Evolutionary conservation across 2,888 invertebrate species (phyloP), one percentile per base, ranked within the genome.

Genomic region (Tillus elongatus): DNA sequence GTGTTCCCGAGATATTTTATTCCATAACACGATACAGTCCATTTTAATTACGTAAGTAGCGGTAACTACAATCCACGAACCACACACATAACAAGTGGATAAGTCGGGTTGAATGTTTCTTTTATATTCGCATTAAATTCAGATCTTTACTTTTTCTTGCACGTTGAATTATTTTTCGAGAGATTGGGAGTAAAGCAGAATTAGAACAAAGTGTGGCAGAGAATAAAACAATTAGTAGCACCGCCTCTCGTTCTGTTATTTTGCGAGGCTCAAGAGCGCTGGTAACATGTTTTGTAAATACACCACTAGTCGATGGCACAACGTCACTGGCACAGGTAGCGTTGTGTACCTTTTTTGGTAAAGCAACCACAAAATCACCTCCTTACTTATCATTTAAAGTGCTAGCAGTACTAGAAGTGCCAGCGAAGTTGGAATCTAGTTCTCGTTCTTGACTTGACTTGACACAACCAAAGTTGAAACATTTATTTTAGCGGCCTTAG

Each of bases 241-340:
- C 24, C 24, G 6, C 24, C n/a, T 19, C 24, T 19, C n/a, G 24
- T 6, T 29, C 30, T 6, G 30, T 29, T 9, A 29, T 29, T 11
- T 29, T 29, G 30, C n/a, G 4, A 29, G 6, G 30, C 4, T 29
- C 30, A 29, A 29, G 30, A 9, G 30, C 30, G 12, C 30, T 29
- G 30, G 30, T 10, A 29, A 29, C 8, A 11, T 29, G 30, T 29
- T 6, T n/a, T n/a, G 30, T 29, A 29, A 29, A 29, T 29, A 29
- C n/a, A 29, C 30, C 8, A 29, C 30, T 29, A 29, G 30, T 29
- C 24, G 24, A 19, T 19, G 24, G 24, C 24, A 19, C 24, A n/a
- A 8, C 6, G n/a, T n/a, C n/a, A 19, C 24, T 8, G 24, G 24
- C 24, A 19, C 6, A 8, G 24, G 24, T 19, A n/a, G 24, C 24